Conservation (phyloP, 1,140 invertebrate species). For the Drosophila nasuta region DNA sequence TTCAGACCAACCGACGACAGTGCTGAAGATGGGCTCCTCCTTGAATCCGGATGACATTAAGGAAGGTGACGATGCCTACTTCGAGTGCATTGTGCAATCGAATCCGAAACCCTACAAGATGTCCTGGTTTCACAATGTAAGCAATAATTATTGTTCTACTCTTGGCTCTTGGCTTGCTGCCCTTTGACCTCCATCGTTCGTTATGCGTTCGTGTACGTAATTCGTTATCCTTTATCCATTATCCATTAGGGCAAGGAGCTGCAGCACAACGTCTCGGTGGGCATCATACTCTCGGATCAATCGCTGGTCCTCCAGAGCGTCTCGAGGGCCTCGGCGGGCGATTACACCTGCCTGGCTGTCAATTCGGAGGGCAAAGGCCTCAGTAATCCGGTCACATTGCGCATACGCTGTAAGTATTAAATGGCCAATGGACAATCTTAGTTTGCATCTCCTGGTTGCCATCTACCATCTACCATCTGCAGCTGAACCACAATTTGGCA, state of each 20-base stretch:
- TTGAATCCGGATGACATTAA: conserved; percentile 93
- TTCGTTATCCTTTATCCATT: background rate
- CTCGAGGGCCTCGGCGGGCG: conserved; percentile 91
- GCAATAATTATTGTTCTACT: conserved; percentile 64
- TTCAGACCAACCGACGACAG: conserved; percentile 90
- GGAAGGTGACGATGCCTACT: conserved; percentile 93
- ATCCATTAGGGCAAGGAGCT: conserved; percentile 89
- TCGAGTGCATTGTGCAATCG: conserved; percentile 91
- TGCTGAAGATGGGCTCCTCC: conserved; percentile 91
- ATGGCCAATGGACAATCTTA: conserved; percentile 42
- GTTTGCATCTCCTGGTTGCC: background rate
- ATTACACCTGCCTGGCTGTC: conserved; percentile 92
- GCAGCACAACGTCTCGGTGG: conserved; percentile 91
- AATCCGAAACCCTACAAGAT: conserved; percentile 93
- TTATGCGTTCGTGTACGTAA: background rate
- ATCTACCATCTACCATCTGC: background rate
- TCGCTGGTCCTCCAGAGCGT: conserved; percentile 93
- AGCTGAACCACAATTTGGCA: conserved; percentile 66
- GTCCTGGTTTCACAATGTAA: conserved; percentile 94
- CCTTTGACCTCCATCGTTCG: background rate
- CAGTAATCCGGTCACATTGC: conserved; percentile 91
- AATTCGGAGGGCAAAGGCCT: conserved; percentile 93
- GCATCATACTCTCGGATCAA: conserved; percentile 92
- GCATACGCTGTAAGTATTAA: conserved; percentile 92
- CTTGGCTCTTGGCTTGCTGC: background rate